Evolutionary conservation across 2,888 invertebrate genomes (phyloP).

Genomic region (Chrysotoxum bicinctum): DNA sequence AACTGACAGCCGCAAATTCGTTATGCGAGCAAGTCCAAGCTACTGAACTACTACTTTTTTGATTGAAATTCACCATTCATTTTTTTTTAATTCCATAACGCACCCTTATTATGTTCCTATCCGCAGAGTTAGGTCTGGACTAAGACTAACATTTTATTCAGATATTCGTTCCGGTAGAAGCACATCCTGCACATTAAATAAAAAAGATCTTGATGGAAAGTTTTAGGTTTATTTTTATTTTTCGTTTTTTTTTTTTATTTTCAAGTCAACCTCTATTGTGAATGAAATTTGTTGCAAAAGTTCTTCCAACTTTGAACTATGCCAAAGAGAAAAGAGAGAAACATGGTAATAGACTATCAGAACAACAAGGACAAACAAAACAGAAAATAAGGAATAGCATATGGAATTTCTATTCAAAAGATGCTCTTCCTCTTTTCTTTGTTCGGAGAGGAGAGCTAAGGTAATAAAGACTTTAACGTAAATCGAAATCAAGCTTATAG

Average conservation of each 20-base stretch:
- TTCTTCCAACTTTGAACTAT: conserved; percentile 39
- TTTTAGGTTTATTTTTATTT: conserved; percentile 16
- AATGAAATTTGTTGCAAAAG: conserved; percentile 67
- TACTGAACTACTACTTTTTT: too few relatives aligned
- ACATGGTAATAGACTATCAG: neutral
- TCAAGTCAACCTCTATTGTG: conserved; percentile 54
- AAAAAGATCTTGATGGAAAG: conserved; percentile 41
- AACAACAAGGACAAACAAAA: conserved; percentile 25
- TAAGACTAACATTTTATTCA: conserved; percentile 37
- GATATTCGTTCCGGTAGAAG: conserved; percentile 48
- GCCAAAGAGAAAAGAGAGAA: neutral
- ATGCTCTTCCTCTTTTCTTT: neutral
- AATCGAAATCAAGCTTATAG: conserved; percentile 58
- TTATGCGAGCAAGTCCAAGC: too few relatives aligned
- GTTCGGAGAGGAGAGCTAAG: neutral
- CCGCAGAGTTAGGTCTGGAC: neutral
- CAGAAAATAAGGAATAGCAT: conserved; percentile 23
- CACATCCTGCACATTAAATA: conserved; percentile 33
- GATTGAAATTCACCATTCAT: neutral
- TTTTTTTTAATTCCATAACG: neutral
- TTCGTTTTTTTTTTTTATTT: neutral
- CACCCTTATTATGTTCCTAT: neutral
- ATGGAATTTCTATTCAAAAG: conserved; percentile 53
- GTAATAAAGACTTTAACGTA: conserved; percentile 35
- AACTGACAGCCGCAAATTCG: too few relatives aligned